Evolutionary conservation across 2,888 invertebrate genomes (phyloP).

Genomic region (Diaperis boleti): DNA sequence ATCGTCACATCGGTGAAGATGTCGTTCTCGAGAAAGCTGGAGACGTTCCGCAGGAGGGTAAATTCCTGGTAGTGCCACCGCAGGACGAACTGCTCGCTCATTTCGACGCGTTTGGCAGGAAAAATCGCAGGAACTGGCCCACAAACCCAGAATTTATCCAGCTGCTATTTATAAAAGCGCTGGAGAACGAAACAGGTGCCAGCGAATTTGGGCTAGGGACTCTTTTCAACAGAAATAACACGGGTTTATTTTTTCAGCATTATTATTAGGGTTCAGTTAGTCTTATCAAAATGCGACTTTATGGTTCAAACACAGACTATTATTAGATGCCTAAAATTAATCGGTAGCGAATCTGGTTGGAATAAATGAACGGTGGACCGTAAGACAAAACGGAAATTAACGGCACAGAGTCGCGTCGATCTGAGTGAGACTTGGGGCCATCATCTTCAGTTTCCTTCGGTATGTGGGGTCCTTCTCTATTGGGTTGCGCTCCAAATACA

Average conservation of each 20-base stretch:
- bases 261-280: constrained; percentile 1
- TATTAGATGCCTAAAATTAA: constrained; percentile 31
- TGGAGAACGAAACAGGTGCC: constrained; percentile 66
- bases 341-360: constrained; percentile 14
- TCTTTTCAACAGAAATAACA: constrained; percentile 22
- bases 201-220: constrained; percentile 57
- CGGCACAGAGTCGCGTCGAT: constrained; percentile 96
- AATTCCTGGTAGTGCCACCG: constrained; percentile 65
- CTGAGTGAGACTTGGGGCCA: constrained; percentile 87
- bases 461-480: constrained; percentile 87
- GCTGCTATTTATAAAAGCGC: constrained; percentile 63
- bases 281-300: constrained; percentile 15
- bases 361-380: constrained; percentile 9
- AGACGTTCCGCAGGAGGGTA: constrained; percentile 78
- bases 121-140: constrained; percentile 59
- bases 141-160: constrained; percentile 62
- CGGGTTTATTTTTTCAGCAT: not conserved
- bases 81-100: constrained; percentile 61
- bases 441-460: constrained; percentile 89
- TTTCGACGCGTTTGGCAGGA: constrained; percentile 51
- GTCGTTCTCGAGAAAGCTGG: constrained; percentile 82
- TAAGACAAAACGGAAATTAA: constrained; percentile 6
- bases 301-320: constrained; percentile 7
- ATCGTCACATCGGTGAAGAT: constrained; percentile 89
- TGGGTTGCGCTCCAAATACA: constrained; percentile 96